Percentiles rank a stretch among this genome's conserved stretches.
Conservation (phyloP, 64 coral and sea anemone species). For the Actinia tenebrosa region DNA sequence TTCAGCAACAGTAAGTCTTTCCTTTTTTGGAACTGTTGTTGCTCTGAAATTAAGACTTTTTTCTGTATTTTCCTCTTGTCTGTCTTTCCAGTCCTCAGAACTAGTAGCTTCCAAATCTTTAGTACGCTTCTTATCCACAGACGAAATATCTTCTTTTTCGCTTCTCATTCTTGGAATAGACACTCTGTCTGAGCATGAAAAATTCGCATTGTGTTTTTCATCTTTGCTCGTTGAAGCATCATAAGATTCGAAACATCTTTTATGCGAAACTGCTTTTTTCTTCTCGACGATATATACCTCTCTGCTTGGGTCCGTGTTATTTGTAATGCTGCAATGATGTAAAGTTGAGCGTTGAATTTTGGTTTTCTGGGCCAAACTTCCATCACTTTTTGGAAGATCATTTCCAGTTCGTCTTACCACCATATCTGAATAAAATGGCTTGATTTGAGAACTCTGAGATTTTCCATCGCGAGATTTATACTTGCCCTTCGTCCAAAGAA, state of each 20-base stretch:
- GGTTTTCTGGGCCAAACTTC: background rate
- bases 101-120: background rate
- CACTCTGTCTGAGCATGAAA: background rate
- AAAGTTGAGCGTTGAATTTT: background rate
- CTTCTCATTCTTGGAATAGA: background rate
- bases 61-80: background rate
- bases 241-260: background rate
- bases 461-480: background rate
- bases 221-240: background rate
- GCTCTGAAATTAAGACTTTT: background rate
- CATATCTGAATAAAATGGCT: conserved; percentile 1
- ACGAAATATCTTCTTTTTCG: background rate
- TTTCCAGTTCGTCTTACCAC: background rate
- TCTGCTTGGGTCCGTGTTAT: background rate
- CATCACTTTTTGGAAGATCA: background rate
- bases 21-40: background rate
- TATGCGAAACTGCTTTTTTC: background rate
- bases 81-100: background rate
- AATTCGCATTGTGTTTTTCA: background rate
- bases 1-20: background rate
- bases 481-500: background rate
- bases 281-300: background rate
- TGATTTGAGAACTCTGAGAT: background rate
- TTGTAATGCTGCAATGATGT: background rate
- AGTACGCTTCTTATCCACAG: background rate